Conservation (phyloP, 2,113 vertebrate species). For the Otocyon megalotis region DNA sequence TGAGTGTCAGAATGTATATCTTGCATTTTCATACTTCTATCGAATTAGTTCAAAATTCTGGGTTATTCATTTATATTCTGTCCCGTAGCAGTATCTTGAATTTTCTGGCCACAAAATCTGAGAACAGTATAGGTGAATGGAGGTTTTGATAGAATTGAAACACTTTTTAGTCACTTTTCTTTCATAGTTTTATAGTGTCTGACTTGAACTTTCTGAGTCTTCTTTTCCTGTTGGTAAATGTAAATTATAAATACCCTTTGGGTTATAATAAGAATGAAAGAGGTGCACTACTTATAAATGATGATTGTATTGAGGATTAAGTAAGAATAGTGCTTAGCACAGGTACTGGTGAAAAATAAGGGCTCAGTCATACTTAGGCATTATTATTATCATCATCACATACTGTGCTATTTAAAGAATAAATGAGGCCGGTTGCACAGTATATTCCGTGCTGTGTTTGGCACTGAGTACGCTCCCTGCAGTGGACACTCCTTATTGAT, state of each 20-base stretch:
- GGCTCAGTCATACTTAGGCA: not conserved
- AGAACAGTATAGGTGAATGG: not conserved
- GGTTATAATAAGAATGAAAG: not conserved
- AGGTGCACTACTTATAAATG: not conserved
- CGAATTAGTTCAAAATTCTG: not conserved
- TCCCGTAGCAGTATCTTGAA: not conserved
- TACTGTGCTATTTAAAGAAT: not conserved
- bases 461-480: not conserved
- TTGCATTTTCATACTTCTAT: not conserved
- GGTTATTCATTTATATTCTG: not conserved
- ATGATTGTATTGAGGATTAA: slow-evolving; percentile 14
- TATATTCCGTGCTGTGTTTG: not conserved
- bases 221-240: not conserved
- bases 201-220: not conserved
- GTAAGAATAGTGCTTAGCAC: slow-evolving; percentile 22
- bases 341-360: not conserved
- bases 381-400: not conserved
- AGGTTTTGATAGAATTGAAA: not conserved
- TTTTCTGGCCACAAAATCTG: not conserved
- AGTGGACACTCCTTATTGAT: not conserved
- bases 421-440: not conserved
- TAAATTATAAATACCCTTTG: not conserved
- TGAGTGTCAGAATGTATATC: not conserved
- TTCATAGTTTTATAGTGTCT: not conserved
- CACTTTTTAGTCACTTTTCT: not conserved